Percentiles rank a stretch among this genome's conserved stretches.
phyloP scores from a whole-genome alignment of 2,113 vertebrate genomes.

The Dromas ardeola region DNA sequence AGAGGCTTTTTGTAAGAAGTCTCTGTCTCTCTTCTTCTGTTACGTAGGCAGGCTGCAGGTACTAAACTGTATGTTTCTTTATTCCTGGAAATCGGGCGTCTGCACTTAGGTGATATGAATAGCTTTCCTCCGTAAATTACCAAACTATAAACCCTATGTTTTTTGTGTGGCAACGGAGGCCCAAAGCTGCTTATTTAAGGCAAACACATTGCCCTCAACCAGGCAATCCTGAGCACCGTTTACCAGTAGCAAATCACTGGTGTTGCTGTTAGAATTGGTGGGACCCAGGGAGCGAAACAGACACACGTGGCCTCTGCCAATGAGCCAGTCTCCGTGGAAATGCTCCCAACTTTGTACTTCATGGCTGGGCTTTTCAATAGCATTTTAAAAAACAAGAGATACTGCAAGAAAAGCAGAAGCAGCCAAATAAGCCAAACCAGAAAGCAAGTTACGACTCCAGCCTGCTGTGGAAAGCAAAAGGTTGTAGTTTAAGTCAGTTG shows the following conservation, averaged over 20 bases:
- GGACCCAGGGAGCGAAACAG: neutral
- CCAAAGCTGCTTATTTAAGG: neutral
- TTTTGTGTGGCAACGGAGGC: neutral
- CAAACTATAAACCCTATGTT: neutral
- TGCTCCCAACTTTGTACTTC: neutral
- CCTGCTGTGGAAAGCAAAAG: neutral
- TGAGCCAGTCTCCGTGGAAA: neutral
- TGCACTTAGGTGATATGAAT: fast-evolving
- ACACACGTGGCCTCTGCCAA: fast-evolving
- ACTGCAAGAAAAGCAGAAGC: neutral
- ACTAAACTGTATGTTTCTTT: neutral
- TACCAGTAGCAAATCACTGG: neutral
- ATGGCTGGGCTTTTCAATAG: neutral
- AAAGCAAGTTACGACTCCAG: neutral
- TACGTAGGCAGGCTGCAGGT: neutral
- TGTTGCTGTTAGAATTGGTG: neutral
- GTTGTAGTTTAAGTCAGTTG: neutral
- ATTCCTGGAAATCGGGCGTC: neutral
- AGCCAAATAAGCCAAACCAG: neutral
- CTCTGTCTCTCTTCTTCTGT: neutral
- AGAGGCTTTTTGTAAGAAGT: neutral
- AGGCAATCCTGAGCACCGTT: neutral
- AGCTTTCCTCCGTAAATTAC: neutral
- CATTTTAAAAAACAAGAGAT: neutral
- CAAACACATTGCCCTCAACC: neutral